phyloP scores from a whole-genome alignment of 2,797 vertebrate genomes.

The Cyprinodon diabolis region DNA sequence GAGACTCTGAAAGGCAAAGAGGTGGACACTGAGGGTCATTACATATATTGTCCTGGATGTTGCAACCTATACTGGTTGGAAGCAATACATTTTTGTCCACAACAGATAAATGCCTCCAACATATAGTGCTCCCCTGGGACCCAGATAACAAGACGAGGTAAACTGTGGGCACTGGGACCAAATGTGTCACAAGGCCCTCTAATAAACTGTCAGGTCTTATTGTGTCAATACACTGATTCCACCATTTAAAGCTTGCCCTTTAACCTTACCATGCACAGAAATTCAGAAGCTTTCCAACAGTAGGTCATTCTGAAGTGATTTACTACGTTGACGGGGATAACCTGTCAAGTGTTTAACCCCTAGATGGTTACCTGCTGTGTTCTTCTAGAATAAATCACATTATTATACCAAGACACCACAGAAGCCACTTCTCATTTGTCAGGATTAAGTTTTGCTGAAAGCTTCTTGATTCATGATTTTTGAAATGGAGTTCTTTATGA shows the following conservation, averaged over 20 bases:
- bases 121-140: constrained; percentile 73
- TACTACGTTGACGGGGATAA: constrained; percentile 54
- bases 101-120: constrained; percentile 67
- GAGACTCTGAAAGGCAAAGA: constrained; percentile 48
- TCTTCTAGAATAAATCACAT: constrained; percentile 50
- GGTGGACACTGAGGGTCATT: constrained; percentile 2
- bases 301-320: constrained; percentile 77
- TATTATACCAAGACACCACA: constrained; percentile 35
- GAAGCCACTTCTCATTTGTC: constrained; percentile 63
- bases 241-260: constrained; percentile 81
- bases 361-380: constrained; percentile 48
- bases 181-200: constrained; percentile 79
- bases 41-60: constrained; percentile 32
- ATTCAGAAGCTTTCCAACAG: constrained; percentile 70
- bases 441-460: constrained; percentile 65
- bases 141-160: constrained; percentile 70
- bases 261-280: constrained; percentile 75
- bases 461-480: constrained; percentile 70
- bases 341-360: constrained; percentile 71
- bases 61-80: constrained; percentile 41
- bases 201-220: constrained; percentile 88
- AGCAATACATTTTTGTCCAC: constrained; percentile 73
- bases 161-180: constrained; percentile 71
- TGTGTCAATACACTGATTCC: constrained; percentile 84
- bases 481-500: constrained; percentile 75